A percentile compares a stretch with the other conserved stretches of the same genome.
Conservation (phyloP, 2,797 vertebrate species). For the Eulemur albifrons region DNA sequence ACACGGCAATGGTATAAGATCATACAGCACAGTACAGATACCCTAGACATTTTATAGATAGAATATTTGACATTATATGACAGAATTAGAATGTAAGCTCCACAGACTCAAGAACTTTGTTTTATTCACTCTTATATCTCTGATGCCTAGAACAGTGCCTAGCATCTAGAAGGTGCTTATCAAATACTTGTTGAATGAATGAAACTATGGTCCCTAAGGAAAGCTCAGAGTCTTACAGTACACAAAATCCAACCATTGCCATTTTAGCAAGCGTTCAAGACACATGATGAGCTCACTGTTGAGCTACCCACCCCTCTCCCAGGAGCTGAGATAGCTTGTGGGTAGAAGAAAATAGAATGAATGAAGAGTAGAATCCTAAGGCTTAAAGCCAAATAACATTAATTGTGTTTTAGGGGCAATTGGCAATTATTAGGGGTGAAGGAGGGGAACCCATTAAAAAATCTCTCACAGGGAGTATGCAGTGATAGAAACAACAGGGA, state of each 20-base stretch:
- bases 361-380: slow-evolving; percentile 18
- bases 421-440: not conserved
- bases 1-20: not conserved
- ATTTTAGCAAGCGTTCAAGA: not conserved
- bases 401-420: not conserved
- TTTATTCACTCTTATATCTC: not conserved
- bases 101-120: not conserved
- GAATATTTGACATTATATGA: not conserved
- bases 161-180: not conserved
- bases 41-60: not conserved
- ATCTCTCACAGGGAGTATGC: not conserved
- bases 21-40: not conserved
- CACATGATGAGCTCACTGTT: not conserved
- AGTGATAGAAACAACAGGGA: not conserved
- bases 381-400: not conserved
- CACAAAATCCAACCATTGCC: not conserved
- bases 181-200: not conserved
- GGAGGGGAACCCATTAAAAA: not conserved
- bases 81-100: not conserved
- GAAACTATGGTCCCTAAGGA: not conserved
- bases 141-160: not conserved
- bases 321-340: not conserved
- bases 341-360: not conserved
- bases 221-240: not conserved
- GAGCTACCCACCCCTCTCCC: not conserved